phyloP scores from a whole-genome alignment of 2,797 vertebrate genomes.

The Phalanger gymnotis region DNA sequence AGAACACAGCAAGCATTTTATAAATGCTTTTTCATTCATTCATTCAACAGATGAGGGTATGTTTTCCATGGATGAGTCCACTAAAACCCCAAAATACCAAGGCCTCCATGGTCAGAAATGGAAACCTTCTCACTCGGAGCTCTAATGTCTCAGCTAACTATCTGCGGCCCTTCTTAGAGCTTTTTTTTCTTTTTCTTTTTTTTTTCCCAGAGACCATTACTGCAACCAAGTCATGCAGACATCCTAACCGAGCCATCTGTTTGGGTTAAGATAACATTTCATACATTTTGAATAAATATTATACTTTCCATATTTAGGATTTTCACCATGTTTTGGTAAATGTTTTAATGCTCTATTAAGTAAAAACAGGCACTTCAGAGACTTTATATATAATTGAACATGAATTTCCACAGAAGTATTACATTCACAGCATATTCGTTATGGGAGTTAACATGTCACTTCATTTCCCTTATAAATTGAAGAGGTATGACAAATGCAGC shows the following conservation, averaged over 20 bases:
- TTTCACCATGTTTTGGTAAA: conserved; percentile 6
- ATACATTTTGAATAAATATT: conserved; percentile 11
- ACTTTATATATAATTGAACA: not conserved
- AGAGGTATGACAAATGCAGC: not conserved
- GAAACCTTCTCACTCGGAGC: not conserved
- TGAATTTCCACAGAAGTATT: conserved; percentile 7
- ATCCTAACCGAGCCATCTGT: not conserved
- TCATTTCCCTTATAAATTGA: conserved; percentile 30
- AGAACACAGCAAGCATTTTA: not conserved
- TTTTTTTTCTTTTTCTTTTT: not conserved
- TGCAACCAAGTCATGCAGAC: not conserved
- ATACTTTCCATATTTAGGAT: conserved; percentile 19
- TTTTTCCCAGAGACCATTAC: conserved; percentile 2
- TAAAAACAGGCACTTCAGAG: not conserved
- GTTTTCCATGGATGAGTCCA: not conserved
- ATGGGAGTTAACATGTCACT: not conserved
- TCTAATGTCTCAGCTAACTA: not conserved
- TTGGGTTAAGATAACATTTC: not conserved
- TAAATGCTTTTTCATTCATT: not conserved
- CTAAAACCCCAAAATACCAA: not conserved
- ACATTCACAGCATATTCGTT: not conserved
- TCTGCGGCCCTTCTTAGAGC: not conserved
- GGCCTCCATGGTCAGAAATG: not conserved
- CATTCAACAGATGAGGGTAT: not conserved
- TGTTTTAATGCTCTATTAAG: conserved; percentile 9